Conservation (phyloP, 2,797 vertebrate species). For the Diceros bicornis region DNA sequence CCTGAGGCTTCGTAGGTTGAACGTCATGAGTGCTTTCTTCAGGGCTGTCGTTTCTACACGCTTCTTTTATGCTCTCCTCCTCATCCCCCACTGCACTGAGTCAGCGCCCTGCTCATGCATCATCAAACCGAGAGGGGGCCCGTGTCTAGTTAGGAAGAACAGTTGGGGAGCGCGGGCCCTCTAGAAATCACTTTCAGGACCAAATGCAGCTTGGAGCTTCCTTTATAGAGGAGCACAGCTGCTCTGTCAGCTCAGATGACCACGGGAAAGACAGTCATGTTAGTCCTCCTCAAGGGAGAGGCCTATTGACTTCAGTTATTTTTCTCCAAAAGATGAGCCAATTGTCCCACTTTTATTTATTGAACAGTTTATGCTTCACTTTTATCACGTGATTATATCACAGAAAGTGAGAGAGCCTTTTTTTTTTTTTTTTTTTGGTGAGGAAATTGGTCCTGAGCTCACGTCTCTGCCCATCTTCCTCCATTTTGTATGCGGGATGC, state of each 20-base stretch:
- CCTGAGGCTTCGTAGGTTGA: background rate
- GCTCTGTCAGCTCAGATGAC: background rate
- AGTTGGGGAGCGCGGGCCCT: background rate
- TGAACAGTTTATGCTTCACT: background rate
- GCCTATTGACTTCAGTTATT: background rate
- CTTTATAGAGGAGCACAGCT: background rate
- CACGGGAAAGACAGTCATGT: background rate
- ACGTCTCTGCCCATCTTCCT: no score
- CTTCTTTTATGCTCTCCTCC: background rate
- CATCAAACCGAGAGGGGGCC: no score
- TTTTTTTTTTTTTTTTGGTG: background rate
- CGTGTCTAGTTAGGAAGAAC: background rate
- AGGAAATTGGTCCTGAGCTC: no score
- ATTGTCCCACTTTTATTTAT: background rate
- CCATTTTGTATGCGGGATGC: no score
- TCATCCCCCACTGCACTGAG: background rate
- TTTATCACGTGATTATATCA: background rate
- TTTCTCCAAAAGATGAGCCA: background rate
- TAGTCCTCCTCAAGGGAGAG: background rate
- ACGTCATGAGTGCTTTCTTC: background rate
- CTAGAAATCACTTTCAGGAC: background rate
- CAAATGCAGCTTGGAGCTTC: background rate
- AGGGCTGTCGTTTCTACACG: background rate
- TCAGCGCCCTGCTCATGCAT: background rate
- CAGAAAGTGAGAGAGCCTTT: background rate